Evolutionary conservation across 2,797 vertebrate genomes (phyloP), one percentile per base, ranked within the genome.

Genomic region (Oryzias dopingdopingensis): DNA sequence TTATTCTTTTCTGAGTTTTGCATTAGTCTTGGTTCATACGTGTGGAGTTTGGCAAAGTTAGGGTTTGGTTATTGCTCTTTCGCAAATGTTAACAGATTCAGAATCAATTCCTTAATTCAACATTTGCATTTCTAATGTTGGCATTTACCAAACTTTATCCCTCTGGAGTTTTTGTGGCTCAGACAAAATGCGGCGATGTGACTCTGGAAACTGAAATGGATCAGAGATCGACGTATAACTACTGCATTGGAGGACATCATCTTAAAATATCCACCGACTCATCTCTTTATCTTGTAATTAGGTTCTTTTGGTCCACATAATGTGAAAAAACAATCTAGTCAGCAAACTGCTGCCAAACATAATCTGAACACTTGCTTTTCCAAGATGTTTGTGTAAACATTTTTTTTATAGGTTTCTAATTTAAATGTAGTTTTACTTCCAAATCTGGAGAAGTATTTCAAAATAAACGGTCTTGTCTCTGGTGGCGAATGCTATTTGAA

Each of bases 101-200:
- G 80, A 87, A 88, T 89, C 86, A 76, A 89, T 85, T 66, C 56
- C 61, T 72, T 80, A 80, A 89, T 88, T 86, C 74, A 84, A 87
- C 81, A 87, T 90, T 89, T 86, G 84, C 82, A 87, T 89, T 88
- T 85, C 74, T 84, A 83, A 84, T 88, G 72, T 78, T 83, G 82
- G 68, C 84, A 79, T 88, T 82, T 84, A 76, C 71, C 70, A 77
- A 86, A 85, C 71, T 57, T 65, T 17, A 56, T 62, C 53, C 74
- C 82, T 63, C 77, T 51, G 2, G 81, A 78, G 74, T 69, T 62
- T 57, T 22, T 22, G 59, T 37, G 67, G 52, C 69, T 52, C 51
- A 61, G 65, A 78, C 62, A 60, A 75, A 77, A 70, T 62, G 44
- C 68, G 68, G 60, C 29, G 70, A 60, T 49, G 23, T 59, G 62